A percentile compares a stretch with the other conserved stretches of the same genome.
These are phyloP conservation scores for Anser brachyrhynchus DNA, from an alignment of 2,113 vertebrate species.

Conservation along the genomic window DNA sequence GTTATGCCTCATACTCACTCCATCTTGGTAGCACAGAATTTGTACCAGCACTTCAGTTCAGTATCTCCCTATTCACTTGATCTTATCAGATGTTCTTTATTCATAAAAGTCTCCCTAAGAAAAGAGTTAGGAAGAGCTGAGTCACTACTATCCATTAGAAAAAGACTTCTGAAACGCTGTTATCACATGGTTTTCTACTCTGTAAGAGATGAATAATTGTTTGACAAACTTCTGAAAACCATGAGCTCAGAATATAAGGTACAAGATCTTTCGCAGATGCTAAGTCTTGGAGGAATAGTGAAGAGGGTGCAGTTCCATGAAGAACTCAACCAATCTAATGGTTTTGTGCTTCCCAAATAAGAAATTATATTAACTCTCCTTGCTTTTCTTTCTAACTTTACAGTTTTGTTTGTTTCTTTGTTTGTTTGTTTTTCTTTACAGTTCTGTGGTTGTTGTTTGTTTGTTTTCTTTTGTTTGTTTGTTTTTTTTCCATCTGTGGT, in stretches of 20 bases:
- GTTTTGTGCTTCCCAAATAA: not conserved
- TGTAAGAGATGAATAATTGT: not conserved
- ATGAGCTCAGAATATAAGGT: not conserved
- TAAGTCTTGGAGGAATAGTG: not conserved
- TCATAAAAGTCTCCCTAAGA: not conserved
- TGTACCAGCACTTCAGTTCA: not conserved
- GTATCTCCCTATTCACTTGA: not conserved
- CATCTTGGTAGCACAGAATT: not conserved
- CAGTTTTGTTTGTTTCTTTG: not conserved
- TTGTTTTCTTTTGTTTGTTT: not conserved
- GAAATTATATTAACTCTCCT: not conserved
- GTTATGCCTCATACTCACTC: not conserved
- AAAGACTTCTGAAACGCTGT: not conserved
- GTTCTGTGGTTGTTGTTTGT: no score
- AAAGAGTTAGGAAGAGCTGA: not conserved
- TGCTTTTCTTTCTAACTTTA: not conserved
- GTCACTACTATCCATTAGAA: not conserved
- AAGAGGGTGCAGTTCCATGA: not conserved
- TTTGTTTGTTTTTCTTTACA: not conserved
- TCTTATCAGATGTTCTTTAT: not conserved
- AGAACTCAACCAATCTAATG: fast-evolving
- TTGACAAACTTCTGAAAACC: not conserved
- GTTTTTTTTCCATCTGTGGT: not conserved
- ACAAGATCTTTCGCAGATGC: not conserved
- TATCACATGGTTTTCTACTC: not conserved